These are phyloP conservation scores for Dendrophyllia cribrosa DNA, from an alignment of 64 coral and sea anemone species.

Conservation along the genomic window DNA sequence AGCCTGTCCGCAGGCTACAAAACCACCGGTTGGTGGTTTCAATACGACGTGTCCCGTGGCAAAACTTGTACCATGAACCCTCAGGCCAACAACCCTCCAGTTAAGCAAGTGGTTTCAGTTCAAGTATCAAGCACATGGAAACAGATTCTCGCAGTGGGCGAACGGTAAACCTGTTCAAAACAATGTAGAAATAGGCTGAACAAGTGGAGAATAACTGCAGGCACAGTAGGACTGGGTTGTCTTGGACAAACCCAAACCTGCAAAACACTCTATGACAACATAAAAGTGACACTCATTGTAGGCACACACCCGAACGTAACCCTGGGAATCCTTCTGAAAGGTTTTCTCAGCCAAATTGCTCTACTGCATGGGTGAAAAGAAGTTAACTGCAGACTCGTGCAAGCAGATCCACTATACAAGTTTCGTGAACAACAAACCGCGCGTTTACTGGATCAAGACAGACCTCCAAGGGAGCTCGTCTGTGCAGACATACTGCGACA, in stretches of 20 bases:
- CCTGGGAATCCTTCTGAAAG: too few relatives aligned
- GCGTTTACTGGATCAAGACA: too few relatives aligned
- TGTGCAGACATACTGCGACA: too few relatives aligned
- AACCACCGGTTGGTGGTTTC: constrained; percentile 54
- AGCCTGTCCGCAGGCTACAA: too few relatives aligned
- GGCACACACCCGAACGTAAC: neutral
- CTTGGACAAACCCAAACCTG: neutral
- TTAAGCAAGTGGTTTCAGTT: constrained; percentile 52
- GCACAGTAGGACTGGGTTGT: constrained; percentile 60
- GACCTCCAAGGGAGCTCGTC: too few relatives aligned
- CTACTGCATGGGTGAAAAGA: too few relatives aligned
- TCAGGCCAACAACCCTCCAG: neutral
- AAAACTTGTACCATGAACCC: constrained; percentile 21
- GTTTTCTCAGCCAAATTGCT: too few relatives aligned
- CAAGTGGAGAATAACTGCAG: constrained; percentile 35
- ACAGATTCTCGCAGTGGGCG: constrained; percentile 57
- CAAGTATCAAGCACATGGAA: constrained; percentile 32
- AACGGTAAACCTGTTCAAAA: constrained; percentile 45
- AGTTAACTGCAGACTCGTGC: too few relatives aligned
- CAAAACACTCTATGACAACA: constrained; percentile 49
- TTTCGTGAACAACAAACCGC: too few relatives aligned
- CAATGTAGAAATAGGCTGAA: constrained; percentile 31
- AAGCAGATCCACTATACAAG: too few relatives aligned
- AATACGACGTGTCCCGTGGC: neutral
- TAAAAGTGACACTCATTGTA: constrained; percentile 35